phyloP scores from a whole-genome alignment of 1,140 invertebrate species.

The Drosophila pandora region DNA sequence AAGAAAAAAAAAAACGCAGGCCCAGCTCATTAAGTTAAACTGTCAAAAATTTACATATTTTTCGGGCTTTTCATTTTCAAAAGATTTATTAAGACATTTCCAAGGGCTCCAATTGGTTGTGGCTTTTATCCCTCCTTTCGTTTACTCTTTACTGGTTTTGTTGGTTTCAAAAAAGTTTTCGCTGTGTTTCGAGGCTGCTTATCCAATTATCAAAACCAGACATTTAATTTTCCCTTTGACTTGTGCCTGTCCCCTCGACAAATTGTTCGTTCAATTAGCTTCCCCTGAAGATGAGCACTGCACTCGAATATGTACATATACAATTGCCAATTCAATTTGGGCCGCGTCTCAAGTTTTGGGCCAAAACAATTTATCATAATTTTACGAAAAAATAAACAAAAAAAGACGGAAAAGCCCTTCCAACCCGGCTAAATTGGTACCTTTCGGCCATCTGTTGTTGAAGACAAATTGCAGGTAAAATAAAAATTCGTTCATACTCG shows the following conservation, averaged over 20 bases:
- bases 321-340: constrained; percentile 50
- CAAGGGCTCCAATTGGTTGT: constrained; percentile 19
- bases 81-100: constrained; percentile 62
- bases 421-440: constrained; percentile 53
- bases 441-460: constrained; percentile 50
- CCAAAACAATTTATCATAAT: constrained; percentile 75
- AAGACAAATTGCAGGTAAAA: constrained; percentile 73
- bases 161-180: constrained; percentile 23
- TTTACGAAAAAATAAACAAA: constrained; percentile 26
- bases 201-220: constrained; percentile 63
- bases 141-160: constrained; percentile 10
- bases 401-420: constrained; percentile 45
- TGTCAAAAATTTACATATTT: constrained; percentile 78
- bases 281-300: constrained; percentile 46
- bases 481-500: constrained; percentile 61
- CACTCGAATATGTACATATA: constrained; percentile 29
- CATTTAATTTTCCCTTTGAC: constrained; percentile 67
- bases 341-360: constrained; percentile 43
- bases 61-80: constrained; percentile 16
- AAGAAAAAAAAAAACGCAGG: constrained; percentile 7
- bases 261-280: constrained; percentile 62
- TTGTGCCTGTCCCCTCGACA: constrained; percentile 33
- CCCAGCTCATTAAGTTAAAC: constrained; percentile 72
- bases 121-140: constrained; percentile 30
- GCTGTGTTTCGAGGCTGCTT: constrained; percentile 39